phyloP scores from a whole-genome alignment of 2,113 vertebrate genomes.

The Nothoprocta perdicaria region DNA sequence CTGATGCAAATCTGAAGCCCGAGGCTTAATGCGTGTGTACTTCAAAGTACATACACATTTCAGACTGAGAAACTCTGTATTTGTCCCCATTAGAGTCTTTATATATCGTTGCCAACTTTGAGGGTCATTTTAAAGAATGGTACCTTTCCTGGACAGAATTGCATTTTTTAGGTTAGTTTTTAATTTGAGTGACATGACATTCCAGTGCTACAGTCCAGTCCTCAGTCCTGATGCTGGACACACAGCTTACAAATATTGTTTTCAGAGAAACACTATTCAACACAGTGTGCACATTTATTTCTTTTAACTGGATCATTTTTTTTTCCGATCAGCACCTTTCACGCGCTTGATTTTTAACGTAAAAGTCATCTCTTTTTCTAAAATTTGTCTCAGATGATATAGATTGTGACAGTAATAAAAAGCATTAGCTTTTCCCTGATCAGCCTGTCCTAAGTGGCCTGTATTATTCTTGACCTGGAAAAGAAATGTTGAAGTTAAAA shows the following conservation, averaged over 20 bases:
- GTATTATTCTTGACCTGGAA: slow-evolving; percentile 33
- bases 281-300: background rate
- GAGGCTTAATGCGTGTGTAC: background rate
- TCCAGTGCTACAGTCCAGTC: slow-evolving; percentile 6
- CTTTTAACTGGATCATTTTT: background rate
- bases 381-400: background rate
- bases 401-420: background rate
- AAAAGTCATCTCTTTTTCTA: background rate
- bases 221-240: background rate
- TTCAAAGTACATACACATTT: background rate
- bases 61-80: background rate
- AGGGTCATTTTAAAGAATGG: background rate
- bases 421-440: background rate
- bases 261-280: background rate
- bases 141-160: background rate
- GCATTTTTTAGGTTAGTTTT: slow-evolving; percentile 23
- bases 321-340: background rate
- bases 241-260: background rate
- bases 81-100: background rate
- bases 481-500: slow-evolving; percentile 45
- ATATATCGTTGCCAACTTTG: background rate
- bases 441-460: background rate
- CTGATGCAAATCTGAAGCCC: background rate
- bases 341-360: background rate
- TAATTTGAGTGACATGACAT: background rate